Evolutionary conservation across 2,797 vertebrate genomes (phyloP).

Genomic region (Acanthornis magna): DNA sequence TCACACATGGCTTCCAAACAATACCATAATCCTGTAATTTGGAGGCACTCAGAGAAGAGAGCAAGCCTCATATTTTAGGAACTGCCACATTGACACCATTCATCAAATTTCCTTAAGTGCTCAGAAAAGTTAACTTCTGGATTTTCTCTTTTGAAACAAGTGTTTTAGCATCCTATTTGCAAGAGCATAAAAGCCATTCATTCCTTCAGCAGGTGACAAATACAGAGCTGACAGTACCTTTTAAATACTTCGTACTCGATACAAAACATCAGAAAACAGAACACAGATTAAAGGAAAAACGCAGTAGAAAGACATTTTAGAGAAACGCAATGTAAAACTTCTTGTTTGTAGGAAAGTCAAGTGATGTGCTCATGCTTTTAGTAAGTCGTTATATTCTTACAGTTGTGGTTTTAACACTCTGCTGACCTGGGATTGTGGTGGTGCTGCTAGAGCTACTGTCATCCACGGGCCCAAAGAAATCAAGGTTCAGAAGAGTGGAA

Average conservation of each 20-base stretch:
- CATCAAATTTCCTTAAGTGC: background rate
- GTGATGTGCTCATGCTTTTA: slow-evolving; percentile 78
- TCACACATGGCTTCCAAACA: background rate
- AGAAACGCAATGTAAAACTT: slow-evolving; percentile 47
- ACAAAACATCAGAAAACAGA: slow-evolving; percentile 62
- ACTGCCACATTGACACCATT: background rate
- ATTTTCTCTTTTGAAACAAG: slow-evolving; percentile 7
- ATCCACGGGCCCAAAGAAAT: slow-evolving; percentile 93
- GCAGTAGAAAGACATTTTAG: slow-evolving; percentile 56
- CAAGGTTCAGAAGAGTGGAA: slow-evolving; percentile 90
- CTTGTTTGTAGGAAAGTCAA: slow-evolving; percentile 87
- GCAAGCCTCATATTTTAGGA: background rate
- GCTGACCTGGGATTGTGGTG: slow-evolving; percentile 92
- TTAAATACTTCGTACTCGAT: slow-evolving; percentile 54
- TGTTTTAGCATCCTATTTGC: slow-evolving; percentile 40
- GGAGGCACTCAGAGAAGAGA: background rate
- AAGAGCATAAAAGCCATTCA: slow-evolving; percentile 49
- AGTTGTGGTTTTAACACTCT: slow-evolving; percentile 76
- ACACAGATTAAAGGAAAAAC: slow-evolving; percentile 54
- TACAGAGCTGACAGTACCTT: slow-evolving; percentile 49
- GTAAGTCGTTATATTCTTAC: slow-evolving; percentile 62
- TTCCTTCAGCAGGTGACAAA: slow-evolving; percentile 29
- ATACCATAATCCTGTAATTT: background rate
- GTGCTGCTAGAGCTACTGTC: slow-evolving; percentile 86
- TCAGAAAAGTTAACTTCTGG: slow-evolving; percentile 14